Base-by-base conservation (phyloP, 2,797 vertebrate genomes). In the Salmo trutta region DNA sequence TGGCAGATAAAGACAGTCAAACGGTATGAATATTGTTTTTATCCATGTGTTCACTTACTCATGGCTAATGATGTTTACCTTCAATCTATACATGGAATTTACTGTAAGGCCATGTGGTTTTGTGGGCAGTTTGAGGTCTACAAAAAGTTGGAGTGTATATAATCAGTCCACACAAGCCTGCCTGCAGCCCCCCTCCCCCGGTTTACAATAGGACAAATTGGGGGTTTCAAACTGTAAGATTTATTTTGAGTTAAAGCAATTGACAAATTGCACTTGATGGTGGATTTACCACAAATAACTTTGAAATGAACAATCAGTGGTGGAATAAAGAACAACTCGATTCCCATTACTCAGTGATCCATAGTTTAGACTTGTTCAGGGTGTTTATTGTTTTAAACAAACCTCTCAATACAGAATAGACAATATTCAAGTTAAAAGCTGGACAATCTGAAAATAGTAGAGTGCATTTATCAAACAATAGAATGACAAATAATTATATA, bases 401-500 rank as follows among this genome's bases (percentile, higher is more conserved):
- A 75, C 75, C 83, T 85, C 69, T 79, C 74, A 71, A 87, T 79
- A 83, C 83, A 47, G 81, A 87, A 82, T 84, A 76, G 21, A 84
- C 84, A 84, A 33, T 59, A 36, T 73, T 47, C 10, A 56, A 77
- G 76, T 74, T 67, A 68, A 86, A 89, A 59, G 74, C 77, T 86
- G 70, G 81, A 73, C 59, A 54, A 65, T 76, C 79, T 83, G 85
- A 54, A 51, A 86, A 84, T 77, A 79, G n/a, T 90, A 88, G 90
- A 90, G 84, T 89, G 87, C 85, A 90, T 88, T 54, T 80, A 86
- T 90, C 71, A 85, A 79, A 64, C 76, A 84, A 82, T 69, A 72
- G 79, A 19, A 81, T 27, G 24, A 66, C 27, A 66, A 66, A 27
- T 83, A 64, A 79, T 81, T 53, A 74, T 68, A 83, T 81, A 82